Evolutionary conservation across 2,888 invertebrate species (phyloP).

Genomic region (Drosophila kuntzei): DNA sequence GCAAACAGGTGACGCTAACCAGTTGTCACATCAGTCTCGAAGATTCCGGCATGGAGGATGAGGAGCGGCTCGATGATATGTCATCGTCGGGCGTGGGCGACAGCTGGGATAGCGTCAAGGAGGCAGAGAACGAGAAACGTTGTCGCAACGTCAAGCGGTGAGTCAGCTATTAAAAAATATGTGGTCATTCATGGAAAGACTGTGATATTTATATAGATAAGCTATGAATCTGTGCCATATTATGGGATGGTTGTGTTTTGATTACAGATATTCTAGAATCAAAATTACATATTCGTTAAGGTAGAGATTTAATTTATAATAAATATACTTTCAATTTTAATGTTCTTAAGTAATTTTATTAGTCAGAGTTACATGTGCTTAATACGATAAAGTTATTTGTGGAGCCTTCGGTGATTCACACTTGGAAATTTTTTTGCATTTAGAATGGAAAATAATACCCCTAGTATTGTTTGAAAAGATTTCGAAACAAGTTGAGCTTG

Average conservation of each 20-base stretch:
- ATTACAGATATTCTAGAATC: not conserved
- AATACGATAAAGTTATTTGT: slow-evolving; percentile 10
- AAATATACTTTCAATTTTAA: not conserved
- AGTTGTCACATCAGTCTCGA: slow-evolving; percentile 88
- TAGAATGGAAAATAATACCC: not conserved
- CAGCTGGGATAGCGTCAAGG: slow-evolving; percentile 86
- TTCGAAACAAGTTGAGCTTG: slow-evolving; percentile 1
- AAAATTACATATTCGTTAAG: not conserved
- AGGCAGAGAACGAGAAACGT: slow-evolving; percentile 83
- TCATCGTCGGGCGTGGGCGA: slow-evolving; percentile 85
- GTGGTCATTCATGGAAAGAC: not conserved
- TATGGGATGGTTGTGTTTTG: not conserved
- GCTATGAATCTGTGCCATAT: not conserved
- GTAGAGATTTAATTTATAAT: too few relatives aligned
- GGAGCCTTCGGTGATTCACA: slow-evolving; percentile 5
- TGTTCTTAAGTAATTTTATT: not conserved
- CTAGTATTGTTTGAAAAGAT: slow-evolving; percentile 4
- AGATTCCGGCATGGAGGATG: slow-evolving; percentile 86
- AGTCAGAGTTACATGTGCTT: not conserved
- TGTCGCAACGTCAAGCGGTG: slow-evolving; percentile 82
- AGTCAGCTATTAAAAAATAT: slow-evolving; percentile 48
- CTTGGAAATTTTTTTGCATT: not conserved
- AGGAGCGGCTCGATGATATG: slow-evolving; percentile 85
- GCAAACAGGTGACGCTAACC: slow-evolving; percentile 87
- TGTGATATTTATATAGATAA: not conserved